phyloP scores from a whole-genome alignment of 2,113 vertebrate species.

The Daboia siamensis region DNA sequence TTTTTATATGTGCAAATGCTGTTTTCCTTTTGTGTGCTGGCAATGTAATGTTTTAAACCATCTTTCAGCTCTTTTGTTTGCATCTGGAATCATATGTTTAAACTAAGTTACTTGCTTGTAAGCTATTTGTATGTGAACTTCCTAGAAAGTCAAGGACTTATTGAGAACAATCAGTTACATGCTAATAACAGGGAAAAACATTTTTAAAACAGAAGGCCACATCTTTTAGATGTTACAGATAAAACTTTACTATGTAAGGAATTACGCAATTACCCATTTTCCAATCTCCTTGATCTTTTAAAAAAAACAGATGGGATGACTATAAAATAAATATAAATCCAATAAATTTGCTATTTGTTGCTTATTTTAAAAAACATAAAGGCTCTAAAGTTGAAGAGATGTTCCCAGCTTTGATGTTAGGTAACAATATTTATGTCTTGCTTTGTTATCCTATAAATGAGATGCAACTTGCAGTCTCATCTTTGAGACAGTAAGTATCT shows the following conservation, averaged over 20 bases:
- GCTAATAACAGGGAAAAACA: neutral
- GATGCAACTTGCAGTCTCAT: neutral
- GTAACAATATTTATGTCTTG: neutral
- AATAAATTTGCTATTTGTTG: neutral
- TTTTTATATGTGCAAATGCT: constrained; percentile 29
- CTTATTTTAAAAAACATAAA: neutral
- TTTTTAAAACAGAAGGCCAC: neutral
- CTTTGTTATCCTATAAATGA: neutral
- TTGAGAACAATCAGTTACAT: neutral
- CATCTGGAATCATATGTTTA: constrained; percentile 43
- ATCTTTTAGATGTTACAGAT: neutral
- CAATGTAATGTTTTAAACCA: constrained; percentile 26
- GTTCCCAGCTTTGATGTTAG: neutral
- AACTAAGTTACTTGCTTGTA: constrained; percentile 37
- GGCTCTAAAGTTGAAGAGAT: neutral
- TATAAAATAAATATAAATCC: neutral
- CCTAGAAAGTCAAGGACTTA: neutral
- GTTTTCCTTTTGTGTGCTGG: constrained; percentile 38
- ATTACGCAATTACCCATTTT: neutral
- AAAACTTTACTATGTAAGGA: neutral
- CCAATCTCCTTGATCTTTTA: neutral
- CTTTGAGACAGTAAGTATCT: neutral
- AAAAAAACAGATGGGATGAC: neutral
- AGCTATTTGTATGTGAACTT: constrained; percentile 45
- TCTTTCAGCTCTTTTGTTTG: constrained; percentile 34